These are phyloP conservation scores for Chlamydotis undulata DNA, from an alignment of 2,113 vertebrate species.

Conservation along the genomic window DNA sequence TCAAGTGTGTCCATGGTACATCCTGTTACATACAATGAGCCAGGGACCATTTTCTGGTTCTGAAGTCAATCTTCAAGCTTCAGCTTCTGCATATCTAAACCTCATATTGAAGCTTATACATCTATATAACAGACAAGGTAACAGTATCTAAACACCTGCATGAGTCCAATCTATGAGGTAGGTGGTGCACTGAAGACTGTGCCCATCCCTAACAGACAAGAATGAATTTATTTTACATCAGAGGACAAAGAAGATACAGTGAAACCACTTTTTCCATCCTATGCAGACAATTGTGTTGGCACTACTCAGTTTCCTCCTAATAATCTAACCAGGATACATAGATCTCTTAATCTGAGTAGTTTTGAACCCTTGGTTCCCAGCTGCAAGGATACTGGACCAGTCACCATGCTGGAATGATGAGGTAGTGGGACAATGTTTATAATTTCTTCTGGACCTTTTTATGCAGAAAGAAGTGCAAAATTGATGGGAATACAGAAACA, in stretches of 20 bases:
- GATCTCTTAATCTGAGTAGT: background rate
- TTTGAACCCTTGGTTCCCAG: background rate
- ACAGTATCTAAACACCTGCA: background rate
- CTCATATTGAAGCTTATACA: background rate
- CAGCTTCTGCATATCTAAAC: background rate
- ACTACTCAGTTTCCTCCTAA: background rate
- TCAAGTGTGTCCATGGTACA: background rate
- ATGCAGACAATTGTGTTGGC: background rate
- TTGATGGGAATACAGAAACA: background rate
- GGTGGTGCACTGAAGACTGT: background rate
- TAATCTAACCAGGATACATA: background rate
- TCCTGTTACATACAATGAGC: background rate
- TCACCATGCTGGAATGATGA: background rate
- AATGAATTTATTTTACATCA: background rate
- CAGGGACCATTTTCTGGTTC: background rate
- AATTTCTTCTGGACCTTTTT: background rate
- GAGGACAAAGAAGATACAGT: background rate
- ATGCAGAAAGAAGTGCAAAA: background rate
- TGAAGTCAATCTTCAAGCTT: background rate
- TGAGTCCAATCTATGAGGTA: background rate
- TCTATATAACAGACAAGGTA: background rate
- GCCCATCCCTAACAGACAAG: fast-evolving
- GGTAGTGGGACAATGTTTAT: background rate
- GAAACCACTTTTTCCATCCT: background rate
- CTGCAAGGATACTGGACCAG: background rate